A percentile compares a stretch with the other conserved stretches of the same genome.
These are phyloP conservation scores for Himalopsyche anomala DNA, from an alignment of 2,888 invertebrate species.

Conservation along the genomic window DNA sequence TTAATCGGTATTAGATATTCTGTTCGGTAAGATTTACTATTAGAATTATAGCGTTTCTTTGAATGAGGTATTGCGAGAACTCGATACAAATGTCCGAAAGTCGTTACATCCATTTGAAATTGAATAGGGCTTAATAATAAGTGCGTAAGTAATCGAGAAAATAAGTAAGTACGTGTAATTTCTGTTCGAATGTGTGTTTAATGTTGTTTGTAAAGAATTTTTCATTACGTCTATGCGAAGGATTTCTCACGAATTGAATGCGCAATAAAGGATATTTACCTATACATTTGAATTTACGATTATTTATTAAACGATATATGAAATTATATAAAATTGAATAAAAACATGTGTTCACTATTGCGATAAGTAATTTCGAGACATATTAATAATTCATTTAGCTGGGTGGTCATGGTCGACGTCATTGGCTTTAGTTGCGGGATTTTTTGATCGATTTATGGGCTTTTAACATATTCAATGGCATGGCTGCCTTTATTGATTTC, in stretches of 20 bases:
- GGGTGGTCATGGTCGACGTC: too few species aligned
- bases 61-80: conserved; percentile 41
- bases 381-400: too few species aligned
- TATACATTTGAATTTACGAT: not conserved
- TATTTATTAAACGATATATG: too few species aligned
- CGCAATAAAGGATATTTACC: not conserved
- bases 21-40: not conserved
- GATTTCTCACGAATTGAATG: not conserved
- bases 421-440: too few species aligned
- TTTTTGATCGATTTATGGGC: too few species aligned
- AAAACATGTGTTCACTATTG: too few species aligned
- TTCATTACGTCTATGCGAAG: not conserved
- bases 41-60: conserved; percentile 7
- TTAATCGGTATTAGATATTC: not conserved
- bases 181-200: not conserved
- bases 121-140: conserved; percentile 53
- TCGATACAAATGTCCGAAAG: conserved; percentile 53
- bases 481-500: too few species aligned
- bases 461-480: too few species aligned
- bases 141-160: conserved; percentile 19
- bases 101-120: conserved; percentile 57
- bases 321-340: too few species aligned
- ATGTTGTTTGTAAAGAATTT: not conserved
- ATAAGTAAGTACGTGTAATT: conserved; percentile 1
- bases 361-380: too few species aligned